Percentiles rank a stretch among this genome's conserved stretches.
Conservation (phyloP, 2,797 vertebrate genomes). For the Rhinatrema bivittatum region DNA sequence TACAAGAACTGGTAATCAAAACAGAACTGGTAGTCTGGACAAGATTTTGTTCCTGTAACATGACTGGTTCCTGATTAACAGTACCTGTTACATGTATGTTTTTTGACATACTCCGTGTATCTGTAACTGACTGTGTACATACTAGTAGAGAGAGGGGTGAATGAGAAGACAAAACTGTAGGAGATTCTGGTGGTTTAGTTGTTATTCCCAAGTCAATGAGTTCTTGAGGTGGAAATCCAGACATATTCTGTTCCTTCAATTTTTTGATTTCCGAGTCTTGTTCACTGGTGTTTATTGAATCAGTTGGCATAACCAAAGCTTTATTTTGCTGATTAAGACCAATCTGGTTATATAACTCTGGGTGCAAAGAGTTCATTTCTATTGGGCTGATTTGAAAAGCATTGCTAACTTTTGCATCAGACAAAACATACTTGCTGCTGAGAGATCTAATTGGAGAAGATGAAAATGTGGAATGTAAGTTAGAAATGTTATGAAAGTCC, state of each 20-base stretch:
- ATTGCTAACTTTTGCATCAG: slow-evolving; percentile 28
- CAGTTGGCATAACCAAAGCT: slow-evolving; percentile 49
- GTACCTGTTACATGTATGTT: slow-evolving; percentile 23
- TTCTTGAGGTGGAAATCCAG: slow-evolving; percentile 37
- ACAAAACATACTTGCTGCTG: slow-evolving; percentile 44
- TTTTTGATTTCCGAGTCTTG: slow-evolving; percentile 43
- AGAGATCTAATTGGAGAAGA: slow-evolving; percentile 28
- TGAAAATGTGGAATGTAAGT: slow-evolving; percentile 35
- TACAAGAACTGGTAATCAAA: slow-evolving; percentile 27
- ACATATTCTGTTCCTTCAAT: slow-evolving; percentile 38
- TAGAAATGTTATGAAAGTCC: slow-evolving; percentile 28
- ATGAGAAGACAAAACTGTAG: slow-evolving; percentile 39
- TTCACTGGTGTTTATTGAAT: slow-evolving; percentile 35
- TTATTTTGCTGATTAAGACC: slow-evolving; percentile 37
- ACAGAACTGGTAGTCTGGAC: slow-evolving; percentile 22
- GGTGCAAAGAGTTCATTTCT: slow-evolving; percentile 24
- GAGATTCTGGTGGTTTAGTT: slow-evolving; percentile 32
- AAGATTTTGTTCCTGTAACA: slow-evolving; percentile 40
- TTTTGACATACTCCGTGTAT: slow-evolving; percentile 36
- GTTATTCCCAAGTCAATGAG: slow-evolving; percentile 35
- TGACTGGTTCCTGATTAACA: slow-evolving; percentile 36
- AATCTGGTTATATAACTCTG: slow-evolving; percentile 39
- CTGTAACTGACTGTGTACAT: slow-evolving; percentile 27
- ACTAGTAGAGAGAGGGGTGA: slow-evolving; percentile 34
- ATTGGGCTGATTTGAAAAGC: slow-evolving; percentile 19